Percentiles rank a stretch among this genome's conserved stretches.
phyloP scores from a whole-genome alignment of 1,140 invertebrate genomes.

The Euura lappo region DNA sequence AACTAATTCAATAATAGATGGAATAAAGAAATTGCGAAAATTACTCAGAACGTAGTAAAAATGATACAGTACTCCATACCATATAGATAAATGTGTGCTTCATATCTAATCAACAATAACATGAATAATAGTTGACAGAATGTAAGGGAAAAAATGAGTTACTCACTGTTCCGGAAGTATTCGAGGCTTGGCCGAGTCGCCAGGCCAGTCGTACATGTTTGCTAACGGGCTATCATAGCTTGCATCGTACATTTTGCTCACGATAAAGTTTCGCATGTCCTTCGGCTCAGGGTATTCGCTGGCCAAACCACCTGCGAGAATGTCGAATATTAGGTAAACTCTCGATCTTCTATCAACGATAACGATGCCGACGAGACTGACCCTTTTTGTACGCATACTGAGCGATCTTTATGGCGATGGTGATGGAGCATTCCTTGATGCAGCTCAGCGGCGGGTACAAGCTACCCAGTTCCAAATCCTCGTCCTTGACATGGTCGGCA shows the following conservation, averaged over 20 bases:
- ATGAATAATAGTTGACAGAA: constrained; percentile 13
- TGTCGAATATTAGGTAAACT: neutral
- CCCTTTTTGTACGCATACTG: constrained; percentile 73
- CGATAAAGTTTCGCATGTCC: constrained; percentile 74
- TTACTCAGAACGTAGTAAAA: neutral
- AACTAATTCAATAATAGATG: no score
- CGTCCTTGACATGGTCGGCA: constrained; percentile 71
- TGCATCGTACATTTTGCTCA: constrained; percentile 78
- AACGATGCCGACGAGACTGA: constrained; percentile 37
- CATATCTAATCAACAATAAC: constrained; percentile 11
- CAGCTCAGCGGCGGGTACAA: constrained; percentile 79
- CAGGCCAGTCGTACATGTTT: constrained; percentile 75
- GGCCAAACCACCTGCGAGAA: constrained; percentile 68
- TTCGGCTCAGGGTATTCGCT: constrained; percentile 85
- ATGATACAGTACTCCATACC: neutral
- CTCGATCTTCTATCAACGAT: constrained; percentile 14
- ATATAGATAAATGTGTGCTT: neutral
- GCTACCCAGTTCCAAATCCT: constrained; percentile 73
- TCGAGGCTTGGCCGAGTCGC: constrained; percentile 49
- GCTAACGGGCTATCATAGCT: constrained; percentile 82
- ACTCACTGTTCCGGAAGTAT: constrained; percentile 56
- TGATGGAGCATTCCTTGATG: constrained; percentile 75
- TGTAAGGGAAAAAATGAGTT: neutral
- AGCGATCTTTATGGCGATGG: constrained; percentile 74
- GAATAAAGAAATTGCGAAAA: no score